Evolutionary conservation across 2,888 invertebrate species (phyloP).

Genomic region (Diogma glabrata): DNA sequence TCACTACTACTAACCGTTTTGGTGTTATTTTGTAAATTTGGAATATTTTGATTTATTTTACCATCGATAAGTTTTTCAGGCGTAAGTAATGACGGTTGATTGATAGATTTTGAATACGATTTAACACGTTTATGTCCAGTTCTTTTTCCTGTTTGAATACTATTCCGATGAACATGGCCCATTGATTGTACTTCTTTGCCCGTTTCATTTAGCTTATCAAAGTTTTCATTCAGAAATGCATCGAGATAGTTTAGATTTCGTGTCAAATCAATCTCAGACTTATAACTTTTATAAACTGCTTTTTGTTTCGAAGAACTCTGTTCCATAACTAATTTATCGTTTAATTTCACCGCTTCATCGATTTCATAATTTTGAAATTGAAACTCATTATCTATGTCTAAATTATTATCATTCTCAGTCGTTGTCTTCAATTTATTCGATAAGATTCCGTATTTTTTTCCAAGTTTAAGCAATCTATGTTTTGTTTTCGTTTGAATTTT

Average conservation of each 20-base stretch:
- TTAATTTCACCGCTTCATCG: neutral
- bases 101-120: constrained; percentile 25
- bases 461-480: constrained; percentile 31
- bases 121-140: constrained; percentile 28
- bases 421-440: no score
- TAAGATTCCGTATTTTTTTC: constrained; percentile 33
- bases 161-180: constrained; percentile 21
- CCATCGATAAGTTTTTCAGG: neutral
- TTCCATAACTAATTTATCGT: neutral
- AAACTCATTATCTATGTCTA: no score
- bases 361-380: no score
- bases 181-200: constrained; percentile 30
- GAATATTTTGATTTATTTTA: neutral
- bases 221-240: constrained; percentile 35
- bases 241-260: constrained; percentile 35
- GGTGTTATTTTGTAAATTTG: neutral
- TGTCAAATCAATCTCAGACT: constrained; percentile 35
- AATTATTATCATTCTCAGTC: no score
- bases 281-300: constrained; percentile 35
- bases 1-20: constrained; percentile 11
- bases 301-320: constrained; percentile 15
- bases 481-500: constrained; percentile 33
- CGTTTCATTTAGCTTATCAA: constrained; percentile 28
- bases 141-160: neutral
- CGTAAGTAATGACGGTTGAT: neutral